Conservation (phyloP, 2,888 invertebrate genomes). For the Abscondita cerata region DNA sequence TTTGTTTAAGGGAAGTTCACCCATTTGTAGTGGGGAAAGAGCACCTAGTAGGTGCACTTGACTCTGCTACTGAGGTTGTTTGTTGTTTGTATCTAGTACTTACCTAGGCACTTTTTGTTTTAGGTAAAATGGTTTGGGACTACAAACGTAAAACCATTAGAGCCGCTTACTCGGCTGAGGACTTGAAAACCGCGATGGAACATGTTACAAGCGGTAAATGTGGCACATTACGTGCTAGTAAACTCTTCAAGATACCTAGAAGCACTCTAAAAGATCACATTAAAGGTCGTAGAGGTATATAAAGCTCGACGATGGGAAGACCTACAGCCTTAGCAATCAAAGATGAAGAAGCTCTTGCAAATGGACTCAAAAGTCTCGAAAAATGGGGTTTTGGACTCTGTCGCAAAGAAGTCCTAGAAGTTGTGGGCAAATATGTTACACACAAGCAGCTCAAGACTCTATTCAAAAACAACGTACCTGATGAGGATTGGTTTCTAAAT, state of each 20-base stretch:
- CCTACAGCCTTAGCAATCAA: no score
- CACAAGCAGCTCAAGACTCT: slow-evolving; percentile 40
- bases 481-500: slow-evolving; percentile 42
- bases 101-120: neutral
- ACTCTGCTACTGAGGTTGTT: no score
- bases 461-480: slow-evolving; percentile 43
- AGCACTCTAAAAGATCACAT: slow-evolving; percentile 16
- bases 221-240: slow-evolving; percentile 11
- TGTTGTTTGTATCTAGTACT: neutral
- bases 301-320: neutral
- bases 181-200: neutral
- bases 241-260: slow-evolving; percentile 18
- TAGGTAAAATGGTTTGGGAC: slow-evolving; percentile 11
- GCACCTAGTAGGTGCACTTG: no score
- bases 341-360: no score
- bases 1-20: no score
- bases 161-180: slow-evolving; percentile 6
- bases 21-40: neutral
- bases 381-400: no score
- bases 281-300: slow-evolving; percentile 12
- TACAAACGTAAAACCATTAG: slow-evolving; percentile 1
- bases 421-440: slow-evolving; percentile 26
- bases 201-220: no score
- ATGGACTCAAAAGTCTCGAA: neutral
- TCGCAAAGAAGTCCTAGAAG: neutral